These are phyloP conservation scores for Wiebesia pumilae DNA, from an alignment of 1,140 invertebrate species.

Conservation along the genomic window DNA sequence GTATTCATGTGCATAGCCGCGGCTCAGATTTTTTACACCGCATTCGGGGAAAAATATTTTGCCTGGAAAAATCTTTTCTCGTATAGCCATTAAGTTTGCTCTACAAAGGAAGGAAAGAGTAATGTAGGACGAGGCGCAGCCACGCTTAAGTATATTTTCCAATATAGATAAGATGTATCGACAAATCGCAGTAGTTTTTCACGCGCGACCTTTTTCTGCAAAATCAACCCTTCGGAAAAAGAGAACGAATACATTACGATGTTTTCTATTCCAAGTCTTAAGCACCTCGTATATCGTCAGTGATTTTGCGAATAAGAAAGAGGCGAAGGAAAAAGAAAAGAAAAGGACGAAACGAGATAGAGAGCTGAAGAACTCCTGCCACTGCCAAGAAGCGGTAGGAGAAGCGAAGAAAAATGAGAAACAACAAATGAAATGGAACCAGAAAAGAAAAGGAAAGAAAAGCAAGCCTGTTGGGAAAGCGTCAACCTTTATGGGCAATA, in stretches of 20 bases:
- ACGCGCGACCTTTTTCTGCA: not conserved
- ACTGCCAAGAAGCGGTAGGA: conserved; percentile 24
- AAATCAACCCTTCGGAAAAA: conserved; percentile 4
- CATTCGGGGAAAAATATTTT: not conserved
- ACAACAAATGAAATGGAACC: conserved; percentile 43
- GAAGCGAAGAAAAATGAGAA: conserved; percentile 42
- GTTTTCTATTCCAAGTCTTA: not conserved
- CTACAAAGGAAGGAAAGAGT: not conserved
- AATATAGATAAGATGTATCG: conserved; percentile 46
- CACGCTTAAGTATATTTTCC: conserved; percentile 35
- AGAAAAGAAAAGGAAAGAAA: conserved; percentile 31
- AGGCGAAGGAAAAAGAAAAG: not conserved
- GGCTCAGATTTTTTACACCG: not conserved
- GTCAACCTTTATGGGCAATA: conserved; percentile 1
- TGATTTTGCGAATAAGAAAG: conserved; percentile 38
- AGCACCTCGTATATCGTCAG: conserved; percentile 44
- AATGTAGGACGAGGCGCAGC: not conserved
- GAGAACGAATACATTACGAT: not conserved
- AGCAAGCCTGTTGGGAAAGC: conserved; percentile 6
- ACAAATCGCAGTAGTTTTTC: conserved; percentile 36
- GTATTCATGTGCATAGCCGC: not conserved
- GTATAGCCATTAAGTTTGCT: too few species aligned
- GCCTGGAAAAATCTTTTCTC: not conserved
- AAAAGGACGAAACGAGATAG: not conserved
- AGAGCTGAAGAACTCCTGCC: not conserved